A percentile compares a stretch with the other conserved stretches of the same genome.
These are phyloP conservation scores for Augochlora pura DNA, from an alignment of 1,140 invertebrate species.

Conservation along the genomic window DNA sequence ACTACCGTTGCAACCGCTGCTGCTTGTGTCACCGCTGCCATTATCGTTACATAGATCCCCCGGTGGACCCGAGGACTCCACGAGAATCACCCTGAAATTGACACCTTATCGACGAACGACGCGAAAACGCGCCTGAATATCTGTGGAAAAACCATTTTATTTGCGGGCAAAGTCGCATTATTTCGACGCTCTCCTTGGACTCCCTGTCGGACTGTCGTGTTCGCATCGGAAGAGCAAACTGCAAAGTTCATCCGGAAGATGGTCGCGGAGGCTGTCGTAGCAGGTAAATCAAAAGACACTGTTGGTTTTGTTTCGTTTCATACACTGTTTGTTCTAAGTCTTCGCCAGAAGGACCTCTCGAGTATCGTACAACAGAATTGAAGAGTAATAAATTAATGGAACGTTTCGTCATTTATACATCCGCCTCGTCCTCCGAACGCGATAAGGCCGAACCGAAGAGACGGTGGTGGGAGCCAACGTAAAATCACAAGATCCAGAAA, in stretches of 20 bases:
- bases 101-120: no score
- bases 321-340: not conserved
- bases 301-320: not conserved
- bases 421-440: not conserved
- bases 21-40: not conserved
- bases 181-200: no score
- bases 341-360: not conserved
- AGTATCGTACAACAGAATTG: not conserved
- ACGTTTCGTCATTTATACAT: not conserved
- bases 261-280: not conserved
- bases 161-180: no score
- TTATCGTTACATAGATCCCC: not conserved
- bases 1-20: not conserved
- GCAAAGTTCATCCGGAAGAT: no score
- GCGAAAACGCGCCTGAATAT: no score
- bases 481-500: no score
- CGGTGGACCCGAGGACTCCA: not conserved
- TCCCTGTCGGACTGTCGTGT: no score
- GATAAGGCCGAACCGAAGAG: no score
- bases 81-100: no score
- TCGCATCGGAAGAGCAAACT: no score
- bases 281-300: not conserved
- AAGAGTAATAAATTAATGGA: slow-evolving; percentile 2
- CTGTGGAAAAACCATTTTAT: no score
- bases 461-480: not conserved